These are phyloP conservation scores for Sphecodes monilicornis DNA, from an alignment of 2,888 invertebrate species.

Conservation along the genomic window DNA sequence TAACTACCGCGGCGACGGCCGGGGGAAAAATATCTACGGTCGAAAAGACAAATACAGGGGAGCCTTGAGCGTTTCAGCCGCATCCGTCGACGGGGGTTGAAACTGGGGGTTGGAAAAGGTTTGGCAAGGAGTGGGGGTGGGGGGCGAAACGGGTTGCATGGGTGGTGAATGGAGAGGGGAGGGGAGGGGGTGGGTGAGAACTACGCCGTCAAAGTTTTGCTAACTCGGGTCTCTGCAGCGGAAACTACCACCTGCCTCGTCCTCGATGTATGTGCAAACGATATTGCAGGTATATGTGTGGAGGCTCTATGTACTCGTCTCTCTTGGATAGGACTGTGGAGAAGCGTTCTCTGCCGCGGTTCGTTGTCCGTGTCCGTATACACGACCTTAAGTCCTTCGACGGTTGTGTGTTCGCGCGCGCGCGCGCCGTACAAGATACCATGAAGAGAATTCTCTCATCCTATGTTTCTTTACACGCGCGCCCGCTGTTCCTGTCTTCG, in stretches of 20 bases:
- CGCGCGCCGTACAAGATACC: constrained; percentile 49
- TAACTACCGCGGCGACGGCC: neutral
- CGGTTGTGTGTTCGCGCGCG: constrained; percentile 26
- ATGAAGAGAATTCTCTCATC: constrained; percentile 62
- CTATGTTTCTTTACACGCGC: constrained; percentile 60
- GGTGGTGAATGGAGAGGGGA: neutral
- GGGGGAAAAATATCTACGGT: constrained; percentile 29
- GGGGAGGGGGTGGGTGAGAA: constrained; percentile 21
- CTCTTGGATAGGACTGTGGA: constrained; percentile 14
- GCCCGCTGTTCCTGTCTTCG: constrained; percentile 63
- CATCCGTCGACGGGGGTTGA: constrained; percentile 35
- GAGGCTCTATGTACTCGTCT: neutral
- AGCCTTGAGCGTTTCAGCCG: constrained; percentile 30
- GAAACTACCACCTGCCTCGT: constrained; percentile 46
- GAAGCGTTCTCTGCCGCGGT: constrained; percentile 25
- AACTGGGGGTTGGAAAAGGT: neutral
- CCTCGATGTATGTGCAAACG: constrained; percentile 26
- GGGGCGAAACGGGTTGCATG: neutral
- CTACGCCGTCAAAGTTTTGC: constrained; percentile 67
- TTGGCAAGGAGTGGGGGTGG: neutral
- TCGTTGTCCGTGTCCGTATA: constrained; percentile 37
- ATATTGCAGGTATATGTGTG: constrained; percentile 32
- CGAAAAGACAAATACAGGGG: constrained; percentile 42
- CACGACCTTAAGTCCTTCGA: constrained; percentile 20
- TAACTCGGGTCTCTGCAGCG: constrained; percentile 57